Conservation (phyloP, 2,113 vertebrate genomes). For the Gambusia affinis region DNA sequence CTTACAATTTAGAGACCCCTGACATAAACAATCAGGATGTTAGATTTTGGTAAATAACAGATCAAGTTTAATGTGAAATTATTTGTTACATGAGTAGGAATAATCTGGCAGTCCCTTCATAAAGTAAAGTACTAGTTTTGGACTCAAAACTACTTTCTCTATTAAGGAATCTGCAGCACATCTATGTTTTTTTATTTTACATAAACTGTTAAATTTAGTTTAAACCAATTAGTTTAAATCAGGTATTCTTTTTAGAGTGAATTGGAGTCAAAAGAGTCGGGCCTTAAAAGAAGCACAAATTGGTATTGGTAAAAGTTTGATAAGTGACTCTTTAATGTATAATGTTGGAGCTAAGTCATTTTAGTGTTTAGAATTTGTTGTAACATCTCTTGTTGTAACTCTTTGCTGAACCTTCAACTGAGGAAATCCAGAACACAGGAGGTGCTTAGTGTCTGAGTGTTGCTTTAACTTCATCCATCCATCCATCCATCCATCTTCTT, state of each 20-base stretch:
- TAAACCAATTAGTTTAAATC: background rate
- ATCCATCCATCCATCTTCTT: too few species aligned
- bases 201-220: background rate
- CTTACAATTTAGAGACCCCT: background rate
- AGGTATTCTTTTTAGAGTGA: background rate
- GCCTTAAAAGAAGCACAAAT: background rate
- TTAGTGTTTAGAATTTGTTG: slow-evolving; percentile 1
- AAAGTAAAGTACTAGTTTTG: background rate
- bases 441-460: slow-evolving; percentile 12
- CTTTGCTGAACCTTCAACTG: slow-evolving; percentile 9
- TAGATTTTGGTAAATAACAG: background rate
- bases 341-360: background rate
- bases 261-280: too few species aligned
- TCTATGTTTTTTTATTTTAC: background rate
- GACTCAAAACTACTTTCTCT: background rate
- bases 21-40: background rate
- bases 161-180: background rate
- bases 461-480: too few species aligned
- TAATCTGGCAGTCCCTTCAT: background rate
- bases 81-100: background rate
- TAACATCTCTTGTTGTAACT: background rate
- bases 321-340: background rate
- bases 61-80: background rate
- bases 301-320: background rate
- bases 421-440: slow-evolving; percentile 2